Conservation (phyloP, 2,113 vertebrate species). For the Gavia stellata region DNA sequence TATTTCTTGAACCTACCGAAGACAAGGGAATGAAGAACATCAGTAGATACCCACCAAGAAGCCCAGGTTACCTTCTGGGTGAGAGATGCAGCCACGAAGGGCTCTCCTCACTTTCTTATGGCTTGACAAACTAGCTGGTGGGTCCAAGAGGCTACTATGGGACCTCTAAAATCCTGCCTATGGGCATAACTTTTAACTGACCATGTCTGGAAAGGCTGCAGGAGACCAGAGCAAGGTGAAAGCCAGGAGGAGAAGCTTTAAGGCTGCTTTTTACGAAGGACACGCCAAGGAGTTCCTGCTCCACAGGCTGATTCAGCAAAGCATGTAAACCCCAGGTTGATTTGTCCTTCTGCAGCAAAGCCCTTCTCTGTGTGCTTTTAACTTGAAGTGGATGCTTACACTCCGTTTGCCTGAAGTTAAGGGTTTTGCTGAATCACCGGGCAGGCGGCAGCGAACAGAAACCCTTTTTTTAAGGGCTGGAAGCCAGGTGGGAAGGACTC, state of each 20-base stretch:
- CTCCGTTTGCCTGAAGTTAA: neutral
- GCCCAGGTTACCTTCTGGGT: neutral
- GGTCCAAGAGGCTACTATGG: neutral
- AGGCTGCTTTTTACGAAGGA: neutral
- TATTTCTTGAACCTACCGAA: constrained; percentile 94
- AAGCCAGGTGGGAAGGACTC: constrained; percentile 24
- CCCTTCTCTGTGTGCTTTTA: neutral
- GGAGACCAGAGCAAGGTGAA: neutral
- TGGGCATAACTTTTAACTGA: rapidly evolving
- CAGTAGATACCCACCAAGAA: neutral
- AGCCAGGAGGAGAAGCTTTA: neutral
- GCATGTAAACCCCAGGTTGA: neutral
- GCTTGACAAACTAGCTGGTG: neutral
- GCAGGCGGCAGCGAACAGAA: neutral
- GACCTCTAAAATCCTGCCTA: neutral
- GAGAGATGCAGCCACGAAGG: neutral
- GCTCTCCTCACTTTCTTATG: neutral
- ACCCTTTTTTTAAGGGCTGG: neutral
- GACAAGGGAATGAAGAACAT: neutral
- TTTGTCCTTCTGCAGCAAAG: neutral
- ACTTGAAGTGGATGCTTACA: neutral
- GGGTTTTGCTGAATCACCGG: constrained; percentile 44
- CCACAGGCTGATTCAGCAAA: neutral
- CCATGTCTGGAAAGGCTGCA: neutral
- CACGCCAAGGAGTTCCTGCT: neutral